A percentile compares a stretch with the other conserved stretches of the same genome.
These are phyloP conservation scores for Epinotia brunnichana DNA, from an alignment of 2,888 invertebrate species.

Conservation along the genomic window DNA sequence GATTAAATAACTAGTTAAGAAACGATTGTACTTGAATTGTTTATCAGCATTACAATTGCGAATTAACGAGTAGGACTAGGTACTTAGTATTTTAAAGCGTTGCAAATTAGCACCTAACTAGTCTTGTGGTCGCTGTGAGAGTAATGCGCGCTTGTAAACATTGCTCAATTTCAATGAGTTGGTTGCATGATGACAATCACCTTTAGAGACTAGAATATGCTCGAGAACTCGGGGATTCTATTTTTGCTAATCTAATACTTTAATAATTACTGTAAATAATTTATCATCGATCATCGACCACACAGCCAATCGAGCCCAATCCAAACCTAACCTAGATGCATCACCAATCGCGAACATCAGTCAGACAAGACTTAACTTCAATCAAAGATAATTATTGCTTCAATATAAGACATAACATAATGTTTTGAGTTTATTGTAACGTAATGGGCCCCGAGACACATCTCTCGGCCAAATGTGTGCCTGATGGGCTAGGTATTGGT, in stretches of 20 bases:
- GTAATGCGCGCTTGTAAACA: slow-evolving; percentile 5
- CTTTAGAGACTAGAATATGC: neutral
- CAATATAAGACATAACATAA: too few relatives aligned
- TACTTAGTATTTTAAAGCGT: neutral
- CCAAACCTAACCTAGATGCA: neutral
- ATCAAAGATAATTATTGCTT: too few relatives aligned
- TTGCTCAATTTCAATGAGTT: slow-evolving; percentile 23
- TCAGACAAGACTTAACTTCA: too few relatives aligned
- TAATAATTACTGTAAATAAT: neutral
- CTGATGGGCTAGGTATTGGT: too few relatives aligned
- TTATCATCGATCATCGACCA: neutral
- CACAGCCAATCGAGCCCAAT: neutral
- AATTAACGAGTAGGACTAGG: neutral
- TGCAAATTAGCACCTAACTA: neutral
- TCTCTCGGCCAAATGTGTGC: too few relatives aligned
- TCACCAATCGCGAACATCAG: too few relatives aligned
- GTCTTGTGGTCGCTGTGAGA: slow-evolving; percentile 3
- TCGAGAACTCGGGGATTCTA: too few relatives aligned
- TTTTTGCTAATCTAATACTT: neutral
- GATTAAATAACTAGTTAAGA: neutral
- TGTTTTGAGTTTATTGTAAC: too few relatives aligned
- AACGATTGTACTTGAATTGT: slow-evolving; percentile 1
- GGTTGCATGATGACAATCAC: neutral
- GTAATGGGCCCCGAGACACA: too few relatives aligned
- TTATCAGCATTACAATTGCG: slow-evolving; percentile 12